These are phyloP conservation scores for Ascaphus truei DNA, from an alignment of 2,113 vertebrate species.

Conservation along the genomic window DNA sequence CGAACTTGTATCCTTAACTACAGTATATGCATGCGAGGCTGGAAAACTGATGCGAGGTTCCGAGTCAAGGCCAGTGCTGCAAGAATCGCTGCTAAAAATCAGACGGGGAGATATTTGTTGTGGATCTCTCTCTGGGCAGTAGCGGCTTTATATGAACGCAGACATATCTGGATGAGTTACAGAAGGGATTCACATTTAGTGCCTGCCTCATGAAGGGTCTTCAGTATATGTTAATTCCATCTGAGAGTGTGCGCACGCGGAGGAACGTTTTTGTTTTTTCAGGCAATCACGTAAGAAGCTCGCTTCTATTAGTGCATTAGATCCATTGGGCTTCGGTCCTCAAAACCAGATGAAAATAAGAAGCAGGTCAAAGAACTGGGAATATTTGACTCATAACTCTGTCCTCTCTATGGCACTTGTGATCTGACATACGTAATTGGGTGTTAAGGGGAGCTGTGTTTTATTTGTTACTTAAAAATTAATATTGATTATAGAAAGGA, in stretches of 20 bases:
- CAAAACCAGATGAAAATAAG: constrained; percentile 51
- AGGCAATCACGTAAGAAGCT: constrained; percentile 55
- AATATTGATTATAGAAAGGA: constrained; percentile 50
- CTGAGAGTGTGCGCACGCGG: constrained; percentile 15
- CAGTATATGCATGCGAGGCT: constrained; percentile 74
- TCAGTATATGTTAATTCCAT: constrained; percentile 47
- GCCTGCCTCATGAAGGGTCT: constrained; percentile 56
- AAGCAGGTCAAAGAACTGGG: constrained; percentile 36
- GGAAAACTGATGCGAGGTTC: constrained; percentile 53
- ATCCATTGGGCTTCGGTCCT: constrained; percentile 48
- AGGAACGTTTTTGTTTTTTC: constrained; percentile 29
- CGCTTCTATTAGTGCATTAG: constrained; percentile 56
- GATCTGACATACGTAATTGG: constrained; percentile 36
- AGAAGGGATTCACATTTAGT: constrained; percentile 57
- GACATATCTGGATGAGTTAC: constrained; percentile 50
- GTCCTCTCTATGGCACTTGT: constrained; percentile 73
- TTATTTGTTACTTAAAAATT: constrained; percentile 52
- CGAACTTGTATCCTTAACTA: constrained; percentile 57
- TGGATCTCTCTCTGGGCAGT: constrained; percentile 61
- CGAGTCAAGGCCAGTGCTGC: constrained; percentile 54
- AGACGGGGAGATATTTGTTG: constrained; percentile 48
- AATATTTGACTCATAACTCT: constrained; percentile 78
- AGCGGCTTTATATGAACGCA: constrained; percentile 47
- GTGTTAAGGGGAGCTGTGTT: constrained; percentile 57
- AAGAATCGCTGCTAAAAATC: constrained; percentile 57